Evolutionary conservation across 2,888 invertebrate species (phyloP).

Genomic region (Eristalis tenax): DNA sequence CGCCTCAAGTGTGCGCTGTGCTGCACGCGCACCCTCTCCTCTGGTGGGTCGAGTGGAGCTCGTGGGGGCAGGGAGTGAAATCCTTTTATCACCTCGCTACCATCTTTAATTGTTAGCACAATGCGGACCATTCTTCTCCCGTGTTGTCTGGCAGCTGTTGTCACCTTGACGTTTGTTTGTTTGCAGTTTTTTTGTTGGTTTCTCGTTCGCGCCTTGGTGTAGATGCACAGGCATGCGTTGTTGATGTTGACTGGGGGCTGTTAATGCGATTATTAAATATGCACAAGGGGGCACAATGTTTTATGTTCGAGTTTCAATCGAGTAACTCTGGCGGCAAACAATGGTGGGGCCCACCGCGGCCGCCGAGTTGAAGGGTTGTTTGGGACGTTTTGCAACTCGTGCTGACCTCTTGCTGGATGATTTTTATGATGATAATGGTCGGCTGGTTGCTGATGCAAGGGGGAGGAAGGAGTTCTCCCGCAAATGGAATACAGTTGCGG

Average conservation of each 20-base stretch:
- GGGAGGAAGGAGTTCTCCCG: slow-evolving; percentile 35
- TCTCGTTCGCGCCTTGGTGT: neutral
- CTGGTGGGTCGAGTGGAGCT: neutral
- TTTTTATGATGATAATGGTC: slow-evolving; percentile 53
- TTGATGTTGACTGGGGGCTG: slow-evolving; percentile 21
- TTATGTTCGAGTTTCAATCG: slow-evolving; percentile 50
- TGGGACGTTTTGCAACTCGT: slow-evolving; percentile 45
- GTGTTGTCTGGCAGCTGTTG: slow-evolving; percentile 60
- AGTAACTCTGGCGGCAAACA: slow-evolving; percentile 49
- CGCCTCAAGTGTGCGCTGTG: slow-evolving; percentile 4
- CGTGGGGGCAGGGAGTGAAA: slow-evolving; percentile 30
- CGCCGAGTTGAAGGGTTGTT: slow-evolving; percentile 2
- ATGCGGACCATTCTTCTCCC: slow-evolving; percentile 56
- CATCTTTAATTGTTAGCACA: slow-evolving; percentile 71
- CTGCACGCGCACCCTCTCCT: slow-evolving; percentile 42
- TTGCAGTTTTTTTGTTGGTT: neutral
- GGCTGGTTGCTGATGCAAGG: slow-evolving; percentile 6
- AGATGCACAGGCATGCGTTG: slow-evolving; percentile 1
- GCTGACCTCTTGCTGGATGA: slow-evolving; percentile 39
- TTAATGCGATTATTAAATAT: slow-evolving; percentile 71
- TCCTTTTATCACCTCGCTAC: slow-evolving; percentile 68
- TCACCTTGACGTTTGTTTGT: slow-evolving; percentile 60
- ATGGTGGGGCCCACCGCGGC: slow-evolving; percentile 1
- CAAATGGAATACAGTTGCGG: slow-evolving; percentile 39
- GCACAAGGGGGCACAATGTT: slow-evolving; percentile 60